phyloP scores from a whole-genome alignment of 2,888 invertebrate genomes.

The Eurytoma adleriae region DNA sequence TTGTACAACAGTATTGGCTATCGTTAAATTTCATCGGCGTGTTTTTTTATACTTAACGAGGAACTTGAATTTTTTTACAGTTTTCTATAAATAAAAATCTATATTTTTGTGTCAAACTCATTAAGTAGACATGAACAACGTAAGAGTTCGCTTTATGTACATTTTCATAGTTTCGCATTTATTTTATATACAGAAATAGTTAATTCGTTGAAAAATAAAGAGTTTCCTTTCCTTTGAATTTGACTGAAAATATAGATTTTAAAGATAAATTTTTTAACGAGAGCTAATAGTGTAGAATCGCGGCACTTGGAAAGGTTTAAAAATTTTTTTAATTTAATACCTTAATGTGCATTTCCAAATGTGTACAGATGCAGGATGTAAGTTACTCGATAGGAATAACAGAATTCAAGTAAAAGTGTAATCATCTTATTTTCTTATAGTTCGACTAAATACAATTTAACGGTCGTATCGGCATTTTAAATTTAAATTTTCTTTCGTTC shows the following conservation, averaged over 20 bases:
- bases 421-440: slow-evolving; percentile 50
- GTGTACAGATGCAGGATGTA: slow-evolving; percentile 30
- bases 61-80: not conserved
- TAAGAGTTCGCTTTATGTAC: no score
- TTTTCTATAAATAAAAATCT: not conserved
- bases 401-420: slow-evolving; percentile 60
- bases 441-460: slow-evolving; percentile 31
- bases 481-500: slow-evolving; percentile 47
- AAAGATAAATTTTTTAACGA: not conserved
- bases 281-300: no score
- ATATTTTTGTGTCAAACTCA: no score
- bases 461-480: slow-evolving; percentile 11
- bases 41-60: not conserved
- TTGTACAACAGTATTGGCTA: slow-evolving; percentile 33
- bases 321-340: no score
- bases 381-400: slow-evolving; percentile 56
- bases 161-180: no score
- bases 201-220: no score
- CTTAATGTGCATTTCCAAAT: slow-evolving; percentile 24
- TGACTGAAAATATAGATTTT: slow-evolving; percentile 25
- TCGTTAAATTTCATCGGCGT: slow-evolving; percentile 23
- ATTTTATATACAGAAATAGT: no score
- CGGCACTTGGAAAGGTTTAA: no score
- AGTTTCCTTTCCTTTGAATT: not conserved
- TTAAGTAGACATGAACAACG: no score